Base-by-base conservation (phyloP, 2,888 invertebrate genomes). In the Lepidochrysops patricia region DNA sequence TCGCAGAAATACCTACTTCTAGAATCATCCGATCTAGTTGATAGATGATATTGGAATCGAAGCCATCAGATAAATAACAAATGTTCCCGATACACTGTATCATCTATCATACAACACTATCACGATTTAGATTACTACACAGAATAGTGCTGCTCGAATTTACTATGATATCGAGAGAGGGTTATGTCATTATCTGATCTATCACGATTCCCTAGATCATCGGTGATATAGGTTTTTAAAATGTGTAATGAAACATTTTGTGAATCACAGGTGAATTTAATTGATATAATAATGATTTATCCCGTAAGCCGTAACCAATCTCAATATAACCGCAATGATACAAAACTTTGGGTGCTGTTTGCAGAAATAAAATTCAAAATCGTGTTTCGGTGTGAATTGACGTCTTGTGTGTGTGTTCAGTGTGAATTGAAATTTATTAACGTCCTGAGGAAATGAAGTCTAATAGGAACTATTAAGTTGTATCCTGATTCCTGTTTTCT, bases 401-500 rank as follows among this genome's bases (percentile, higher is more conserved):
- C n/a, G n/a, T n/a, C n/a, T n/a, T n/a, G n/a, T n/a, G n/a, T n/a
- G n/a, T n/a, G n/a, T n/a, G n/a, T n/a, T n/a, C n/a, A n/a, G n/a
- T n/a, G n/a, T n/a, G n/a, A n/a, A n/a, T n/a, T n/a, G n/a, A n/a
- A n/a, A n/a, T n/a, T n/a, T n/a, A n/a, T n/a, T n/a, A n/a, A 52
- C 27, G 26, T 48, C 48, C 19, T 43, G 43, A 43, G 19, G 43
- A 43, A 43, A 19, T 15, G 52, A 52, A 52, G 52, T 52, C 26
- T 52, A 27, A 26, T 52, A n/a, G 26, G 2, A 26, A 52, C 13
- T 7, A 26, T 26, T 15, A 52, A 52, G 6, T 13, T 52, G 52
- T 27, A 15, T 27, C 52, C 52, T 52, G 9, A 27, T 26, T 54
- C 54, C 48, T 62, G 60, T 54, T 27, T 26, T 54, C 57, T 49